Conservation (phyloP, 2,888 invertebrate genomes). For the Temnothorax unifasciatus region DNA sequence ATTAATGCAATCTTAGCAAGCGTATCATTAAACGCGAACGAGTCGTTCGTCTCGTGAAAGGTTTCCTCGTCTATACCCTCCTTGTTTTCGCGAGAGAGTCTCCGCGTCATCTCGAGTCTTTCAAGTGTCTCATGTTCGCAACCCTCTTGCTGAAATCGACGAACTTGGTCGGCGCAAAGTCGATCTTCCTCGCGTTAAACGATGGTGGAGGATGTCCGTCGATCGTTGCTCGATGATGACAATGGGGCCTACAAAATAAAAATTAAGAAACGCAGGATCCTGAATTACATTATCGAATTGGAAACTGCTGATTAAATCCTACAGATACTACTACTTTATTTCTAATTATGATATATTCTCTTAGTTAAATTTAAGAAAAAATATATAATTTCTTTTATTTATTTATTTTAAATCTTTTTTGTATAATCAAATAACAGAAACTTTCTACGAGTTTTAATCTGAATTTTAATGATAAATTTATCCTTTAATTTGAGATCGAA, state of each 20-base stretch:
- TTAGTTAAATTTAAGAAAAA: not conserved
- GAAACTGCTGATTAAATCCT: not conserved
- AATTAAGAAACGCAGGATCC: not conserved
- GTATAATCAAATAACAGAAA: slow-evolving; percentile 59
- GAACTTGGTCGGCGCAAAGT: not conserved
- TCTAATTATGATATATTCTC: not conserved
- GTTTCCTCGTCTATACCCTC: not conserved
- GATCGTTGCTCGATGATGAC: slow-evolving; percentile 66
- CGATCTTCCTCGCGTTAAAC: slow-evolving; percentile 56
- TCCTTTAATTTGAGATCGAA: not conserved
- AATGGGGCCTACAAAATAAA: slow-evolving; percentile 81
- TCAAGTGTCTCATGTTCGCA: not conserved
- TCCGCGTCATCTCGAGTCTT: not conserved
- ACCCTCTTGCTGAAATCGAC: not conserved
- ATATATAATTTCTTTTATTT: not conserved
- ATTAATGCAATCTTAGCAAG: slow-evolving; percentile 28
- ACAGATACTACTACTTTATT: not conserved
- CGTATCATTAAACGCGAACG: slow-evolving; percentile 40
- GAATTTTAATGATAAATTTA: no score
- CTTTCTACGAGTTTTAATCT: not conserved
- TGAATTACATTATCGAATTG: not conserved
- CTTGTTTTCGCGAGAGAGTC: slow-evolving; percentile 8
- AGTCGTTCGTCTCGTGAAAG: not conserved
- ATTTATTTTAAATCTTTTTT: not conserved
- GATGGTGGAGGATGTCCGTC: slow-evolving; percentile 58